Evolutionary conservation across 2,888 invertebrate genomes (phyloP).

Genomic region (Agrenia bidenticulata): DNA sequence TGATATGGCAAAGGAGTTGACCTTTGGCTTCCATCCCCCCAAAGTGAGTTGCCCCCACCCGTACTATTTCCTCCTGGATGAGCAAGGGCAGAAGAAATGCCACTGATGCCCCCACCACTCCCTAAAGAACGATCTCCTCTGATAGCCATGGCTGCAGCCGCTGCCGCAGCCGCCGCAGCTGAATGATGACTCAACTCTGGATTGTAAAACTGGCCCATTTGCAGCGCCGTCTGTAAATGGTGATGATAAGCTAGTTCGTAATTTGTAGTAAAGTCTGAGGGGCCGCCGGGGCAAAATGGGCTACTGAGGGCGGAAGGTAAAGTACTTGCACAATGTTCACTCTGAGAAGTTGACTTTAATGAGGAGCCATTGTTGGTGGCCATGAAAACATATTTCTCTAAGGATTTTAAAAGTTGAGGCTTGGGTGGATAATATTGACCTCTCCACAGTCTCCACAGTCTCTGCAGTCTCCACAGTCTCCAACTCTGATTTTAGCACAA

Average conservation of each 20-base stretch:
- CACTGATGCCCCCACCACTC: constrained; percentile 19
- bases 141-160: constrained; percentile 38
- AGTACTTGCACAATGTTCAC: too few species aligned
- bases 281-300: too few species aligned
- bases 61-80: constrained; percentile 20
- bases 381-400: constrained; percentile 1
- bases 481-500: not conserved
- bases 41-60: constrained; percentile 26
- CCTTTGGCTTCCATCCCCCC: constrained; percentile 17
- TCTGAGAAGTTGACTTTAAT: too few species aligned
- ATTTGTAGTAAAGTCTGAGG: not conserved
- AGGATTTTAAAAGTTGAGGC: not conserved
- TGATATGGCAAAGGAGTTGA: constrained; percentile 19
- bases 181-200: constrained; percentile 29
- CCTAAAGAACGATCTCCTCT: not conserved
- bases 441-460: not conserved
- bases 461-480: not conserved
- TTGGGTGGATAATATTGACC: not conserved
- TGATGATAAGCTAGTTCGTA: constrained; percentile 8
- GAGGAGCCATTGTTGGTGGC: constrained; percentile 2
- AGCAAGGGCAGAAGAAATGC: not conserved
- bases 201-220: constrained; percentile 52
- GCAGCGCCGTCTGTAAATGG: constrained; percentile 13
- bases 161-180: constrained; percentile 43
- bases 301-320: too few species aligned